Evolutionary conservation across 2,797 vertebrate species (phyloP), one percentile per base, ranked within the genome.

Genomic region (Oreochromis grahami): DNA sequence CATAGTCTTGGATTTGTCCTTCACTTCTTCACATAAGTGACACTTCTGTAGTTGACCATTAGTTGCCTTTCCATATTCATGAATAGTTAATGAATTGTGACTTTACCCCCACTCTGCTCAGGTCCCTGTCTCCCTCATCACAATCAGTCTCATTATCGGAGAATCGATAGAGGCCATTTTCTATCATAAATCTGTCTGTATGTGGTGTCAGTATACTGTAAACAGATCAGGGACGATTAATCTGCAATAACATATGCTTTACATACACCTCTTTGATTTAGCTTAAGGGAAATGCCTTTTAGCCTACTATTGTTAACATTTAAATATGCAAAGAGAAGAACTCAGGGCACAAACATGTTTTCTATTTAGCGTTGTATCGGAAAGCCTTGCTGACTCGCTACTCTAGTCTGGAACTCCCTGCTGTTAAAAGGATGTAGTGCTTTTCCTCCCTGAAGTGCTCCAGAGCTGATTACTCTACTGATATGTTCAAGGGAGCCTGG

Each of bases 31-130:
- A 76, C 72, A 76, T 79, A 84, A 89, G 90, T 93, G 93, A 94
- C 93, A 94, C 90, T 87, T 89, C 29, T 60, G 86, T 93, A 92
- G 94, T 92, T 93, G 94, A 92, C 88, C 88, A 93, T 87, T 94
- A 95, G 88, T 89, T 92, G 87, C 93, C 90, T 92, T 84, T 93
- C 92, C 84, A 86, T 86, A 81, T 83, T 94, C 90, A 95, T 96
- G 90, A 93, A 96, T 96, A 93, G 41, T 95, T 96, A 92, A 96
- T 95, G 89, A 92, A 19, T 81, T 85, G 81, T 86, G 89, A 80
- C 76, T 81, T 80, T 60, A 29, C 11, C 48, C 26, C 14, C 17
- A 5, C 80, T 78, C 84, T 82, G 52, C 58, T 48, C 21, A 1
- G 77, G 43, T 86, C 82, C 80, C 85, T 82, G 76, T 83, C 81